These are phyloP conservation scores for Hoplias malabaricus DNA, from an alignment of 2,113 vertebrate species.

Conservation along the genomic window DNA sequence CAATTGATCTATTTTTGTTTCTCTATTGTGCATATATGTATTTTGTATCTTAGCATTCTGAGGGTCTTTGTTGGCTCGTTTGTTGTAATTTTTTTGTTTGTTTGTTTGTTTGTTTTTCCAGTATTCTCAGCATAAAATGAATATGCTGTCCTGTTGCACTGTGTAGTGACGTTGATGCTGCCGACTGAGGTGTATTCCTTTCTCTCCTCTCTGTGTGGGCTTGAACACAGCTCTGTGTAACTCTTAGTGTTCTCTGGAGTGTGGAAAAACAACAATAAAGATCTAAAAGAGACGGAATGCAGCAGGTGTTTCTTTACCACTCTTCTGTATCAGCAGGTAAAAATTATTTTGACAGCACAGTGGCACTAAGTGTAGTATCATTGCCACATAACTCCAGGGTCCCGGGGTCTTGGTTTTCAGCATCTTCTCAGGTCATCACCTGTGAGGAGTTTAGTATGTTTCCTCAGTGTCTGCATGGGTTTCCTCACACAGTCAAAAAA, in stretches of 20 bases:
- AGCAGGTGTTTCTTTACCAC: constrained; percentile 81
- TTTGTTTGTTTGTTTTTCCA: constrained; percentile 5
- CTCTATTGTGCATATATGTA: constrained; percentile 27
- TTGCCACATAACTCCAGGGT: no score
- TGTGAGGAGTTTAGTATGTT: no score
- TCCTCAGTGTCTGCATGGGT: no score
- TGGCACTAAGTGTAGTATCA: no score
- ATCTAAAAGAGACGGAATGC: constrained; percentile 83
- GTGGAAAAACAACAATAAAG: constrained; percentile 69
- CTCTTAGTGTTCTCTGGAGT: constrained; percentile 91
- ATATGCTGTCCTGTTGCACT: constrained; percentile 74
- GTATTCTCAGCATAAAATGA: constrained; percentile 44
- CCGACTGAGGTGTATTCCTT: constrained; percentile 28
- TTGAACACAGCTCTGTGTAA: constrained; percentile 89
- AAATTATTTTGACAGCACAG: no score
- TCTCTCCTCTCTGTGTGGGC: constrained; percentile 83
- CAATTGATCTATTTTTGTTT: constrained; percentile 76
- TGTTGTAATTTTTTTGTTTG: constrained; percentile 20
- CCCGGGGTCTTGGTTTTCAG: no score
- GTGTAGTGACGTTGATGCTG: constrained; percentile 61
- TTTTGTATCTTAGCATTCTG: constrained; percentile 48
- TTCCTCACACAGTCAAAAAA: no score
- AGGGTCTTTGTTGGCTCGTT: constrained; percentile 25
- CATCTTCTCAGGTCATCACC: no score
- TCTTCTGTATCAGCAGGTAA: constrained; percentile 23